Evolutionary conservation across 2,113 vertebrate species (phyloP).

Genomic region (Seriola aureovittata): DNA sequence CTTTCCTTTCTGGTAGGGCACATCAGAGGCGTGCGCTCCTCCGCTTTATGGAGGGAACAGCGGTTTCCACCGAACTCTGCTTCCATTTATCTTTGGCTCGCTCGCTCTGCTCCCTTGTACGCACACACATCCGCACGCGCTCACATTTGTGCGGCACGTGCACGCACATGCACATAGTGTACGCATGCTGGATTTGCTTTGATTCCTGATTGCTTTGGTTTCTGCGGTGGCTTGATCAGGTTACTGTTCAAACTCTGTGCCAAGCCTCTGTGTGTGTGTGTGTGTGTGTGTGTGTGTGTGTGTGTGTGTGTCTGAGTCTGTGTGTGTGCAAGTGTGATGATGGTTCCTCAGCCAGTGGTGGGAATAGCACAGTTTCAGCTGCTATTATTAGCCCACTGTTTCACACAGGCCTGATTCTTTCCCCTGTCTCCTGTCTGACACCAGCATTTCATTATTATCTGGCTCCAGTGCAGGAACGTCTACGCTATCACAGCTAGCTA

Average conservation of each 20-base stretch:
- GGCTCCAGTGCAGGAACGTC: conserved; percentile 52
- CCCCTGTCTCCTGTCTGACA: conserved; percentile 68
- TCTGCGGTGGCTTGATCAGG: conserved; percentile 76
- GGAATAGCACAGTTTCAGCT: conserved; percentile 73
- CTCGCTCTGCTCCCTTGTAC: conserved; percentile 26
- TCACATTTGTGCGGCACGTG: conserved; percentile 63
- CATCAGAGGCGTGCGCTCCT: conserved; percentile 70
- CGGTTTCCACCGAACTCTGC: conserved; percentile 78
- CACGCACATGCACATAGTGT: conserved; percentile 49
- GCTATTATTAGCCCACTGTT: conserved; percentile 80
- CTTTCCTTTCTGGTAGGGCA: conserved; percentile 66
- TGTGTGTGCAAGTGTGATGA: conserved; percentile 56
- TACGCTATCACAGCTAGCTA: conserved; percentile 52
- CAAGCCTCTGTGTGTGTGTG: conserved; percentile 54
- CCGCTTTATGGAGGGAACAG: conserved; percentile 73
- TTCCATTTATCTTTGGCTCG: conserved; percentile 77
- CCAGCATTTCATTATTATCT: conserved; percentile 77
- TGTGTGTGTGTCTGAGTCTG: conserved; percentile 41
- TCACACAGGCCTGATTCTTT: conserved; percentile 69
- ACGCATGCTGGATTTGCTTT: conserved; percentile 72
- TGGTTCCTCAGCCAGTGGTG: conserved; percentile 67
- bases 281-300: conserved; percentile 46
- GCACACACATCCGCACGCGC: conserved; percentile 17
- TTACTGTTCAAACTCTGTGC: conserved; percentile 74
- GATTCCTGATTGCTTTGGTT: conserved; percentile 82